A percentile compares a stretch with the other conserved stretches of the same genome.
Evolutionary conservation across 2,888 invertebrate species (phyloP).

Genomic region (Dione vanillae): DNA sequence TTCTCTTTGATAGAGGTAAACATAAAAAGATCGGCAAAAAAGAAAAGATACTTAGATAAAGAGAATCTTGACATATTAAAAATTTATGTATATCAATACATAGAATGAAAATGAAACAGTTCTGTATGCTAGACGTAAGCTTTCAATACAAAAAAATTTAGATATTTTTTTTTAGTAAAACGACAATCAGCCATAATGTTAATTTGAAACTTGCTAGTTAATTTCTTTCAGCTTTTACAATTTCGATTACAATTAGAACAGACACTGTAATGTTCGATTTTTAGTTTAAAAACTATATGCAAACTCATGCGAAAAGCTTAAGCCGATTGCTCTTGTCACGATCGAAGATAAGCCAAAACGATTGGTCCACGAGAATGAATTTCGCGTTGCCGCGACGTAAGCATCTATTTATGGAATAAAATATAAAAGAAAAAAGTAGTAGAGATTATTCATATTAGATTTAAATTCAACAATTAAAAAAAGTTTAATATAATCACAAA

Average conservation of each 20-base stretch:
- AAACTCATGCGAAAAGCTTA: conserved; percentile 32
- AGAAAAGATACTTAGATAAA: too few relatives aligned
- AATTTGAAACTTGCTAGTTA: background rate
- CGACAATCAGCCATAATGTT: background rate
- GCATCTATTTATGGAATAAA: conserved; percentile 9
- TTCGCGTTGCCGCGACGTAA: conserved; percentile 7
- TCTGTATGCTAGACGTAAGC: too few relatives aligned
- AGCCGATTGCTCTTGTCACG: conserved; percentile 41
- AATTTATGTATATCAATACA: too few relatives aligned
- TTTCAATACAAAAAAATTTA: too few relatives aligned
- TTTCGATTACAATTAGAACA: background rate
- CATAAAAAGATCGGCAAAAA: too few relatives aligned
- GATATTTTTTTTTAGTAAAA: too few relatives aligned
- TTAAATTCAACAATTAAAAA: too few relatives aligned
- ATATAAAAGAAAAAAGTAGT: background rate
- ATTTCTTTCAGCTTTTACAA: background rate
- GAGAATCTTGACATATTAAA: too few relatives aligned
- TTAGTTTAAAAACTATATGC: conserved; percentile 15
- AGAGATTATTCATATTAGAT: background rate
- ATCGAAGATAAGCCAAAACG: conserved; percentile 41
- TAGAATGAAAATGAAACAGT: too few relatives aligned
- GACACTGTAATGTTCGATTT: background rate
- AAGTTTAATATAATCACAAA: too few relatives aligned
- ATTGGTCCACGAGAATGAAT: conserved; percentile 32
- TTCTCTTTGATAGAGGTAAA: too few relatives aligned